Evolutionary conservation across 2,888 invertebrate genomes (phyloP).

Genomic region (Willowsia nigromaculata): DNA sequence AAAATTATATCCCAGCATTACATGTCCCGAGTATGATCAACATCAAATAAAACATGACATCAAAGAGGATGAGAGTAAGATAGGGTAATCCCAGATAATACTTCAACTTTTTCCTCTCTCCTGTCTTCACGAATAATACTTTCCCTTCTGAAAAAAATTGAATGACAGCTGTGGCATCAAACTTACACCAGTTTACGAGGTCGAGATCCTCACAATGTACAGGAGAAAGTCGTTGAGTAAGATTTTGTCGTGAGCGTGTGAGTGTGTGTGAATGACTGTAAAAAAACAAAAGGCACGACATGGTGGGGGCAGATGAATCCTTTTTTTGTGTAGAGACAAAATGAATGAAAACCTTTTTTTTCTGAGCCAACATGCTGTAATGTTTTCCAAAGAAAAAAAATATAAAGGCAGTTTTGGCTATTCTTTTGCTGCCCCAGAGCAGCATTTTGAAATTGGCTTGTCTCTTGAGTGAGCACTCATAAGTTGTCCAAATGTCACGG

Average conservation of each 20-base stretch:
- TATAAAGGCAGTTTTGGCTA: too few species aligned
- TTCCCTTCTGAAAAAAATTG: constrained; percentile 19
- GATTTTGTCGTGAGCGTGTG: background rate
- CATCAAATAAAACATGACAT: constrained; percentile 33
- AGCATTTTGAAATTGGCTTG: background rate
- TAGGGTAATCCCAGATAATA: constrained; percentile 22
- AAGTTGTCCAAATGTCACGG: constrained; percentile 15
- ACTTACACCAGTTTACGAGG: constrained; percentile 4
- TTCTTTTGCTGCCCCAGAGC: background rate
- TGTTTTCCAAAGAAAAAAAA: too few species aligned
- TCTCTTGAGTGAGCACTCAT: background rate
- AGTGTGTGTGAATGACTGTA: background rate
- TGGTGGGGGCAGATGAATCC: background rate
- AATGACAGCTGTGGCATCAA: constrained; percentile 37
- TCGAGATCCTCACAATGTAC: background rate
- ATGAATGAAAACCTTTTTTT: background rate
- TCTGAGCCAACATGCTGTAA: too few species aligned
- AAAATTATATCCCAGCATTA: background rate
- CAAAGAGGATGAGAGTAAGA: constrained; percentile 20
- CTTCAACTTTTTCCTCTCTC: background rate
- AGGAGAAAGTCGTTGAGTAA: constrained; percentile 10
- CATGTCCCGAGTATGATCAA: background rate
- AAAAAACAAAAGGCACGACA: background rate
- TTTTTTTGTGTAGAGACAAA: too few species aligned
- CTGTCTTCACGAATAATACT: background rate